Evolutionary conservation across 2,888 invertebrate genomes (phyloP), one percentile per base, ranked within the genome.

Genomic region (Imbricaverruca yamaguchii): DNA sequence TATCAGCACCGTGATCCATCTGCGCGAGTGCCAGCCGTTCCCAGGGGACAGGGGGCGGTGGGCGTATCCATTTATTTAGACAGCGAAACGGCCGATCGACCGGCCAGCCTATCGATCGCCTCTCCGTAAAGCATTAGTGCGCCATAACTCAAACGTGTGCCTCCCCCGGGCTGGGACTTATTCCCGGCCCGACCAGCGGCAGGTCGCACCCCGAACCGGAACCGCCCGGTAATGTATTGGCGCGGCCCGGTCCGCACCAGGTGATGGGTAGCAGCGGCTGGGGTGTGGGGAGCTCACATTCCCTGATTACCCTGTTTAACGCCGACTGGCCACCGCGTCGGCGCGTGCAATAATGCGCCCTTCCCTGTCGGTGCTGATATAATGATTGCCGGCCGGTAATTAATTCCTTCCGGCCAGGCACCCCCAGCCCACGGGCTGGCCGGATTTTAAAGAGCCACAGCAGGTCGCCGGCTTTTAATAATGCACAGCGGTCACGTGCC

Each of bases 1-100:
- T 39, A 39, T 39, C 39, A 39, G 39, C 39, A 4, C 39, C 39
- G 39, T 39, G 39, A 39, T 39, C 39, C 39, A 39, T 39, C 39
- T 39, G 39, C 39, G 39, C 39, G 39, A 39, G 39, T 39, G 39
- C 39, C 39, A 39, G 39, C 39, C 39, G 39, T 39, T 39, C 39
- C 39, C 39, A 39, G 39, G 39, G 39, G 39, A 4, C 39, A 39
- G 39, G 39, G 39, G 39, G 39, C 39, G 39, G 39, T 1, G 69
- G 69, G 25, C 69, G 25, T 39, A 69, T 69, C 69, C 69, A 69
- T 69, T 69, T 69, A 69, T 69, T 69, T 69, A 69, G 69, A 39
- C 69, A 39, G 69, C 69, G 69, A 69, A 69, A 69, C 69, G 69
- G 69, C 65, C 39, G 39, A 69, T 69, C 69, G 69, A 69, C 15